Conservation (phyloP, 1,140 invertebrate genomes). For the Lasaia peninsularis region DNA sequence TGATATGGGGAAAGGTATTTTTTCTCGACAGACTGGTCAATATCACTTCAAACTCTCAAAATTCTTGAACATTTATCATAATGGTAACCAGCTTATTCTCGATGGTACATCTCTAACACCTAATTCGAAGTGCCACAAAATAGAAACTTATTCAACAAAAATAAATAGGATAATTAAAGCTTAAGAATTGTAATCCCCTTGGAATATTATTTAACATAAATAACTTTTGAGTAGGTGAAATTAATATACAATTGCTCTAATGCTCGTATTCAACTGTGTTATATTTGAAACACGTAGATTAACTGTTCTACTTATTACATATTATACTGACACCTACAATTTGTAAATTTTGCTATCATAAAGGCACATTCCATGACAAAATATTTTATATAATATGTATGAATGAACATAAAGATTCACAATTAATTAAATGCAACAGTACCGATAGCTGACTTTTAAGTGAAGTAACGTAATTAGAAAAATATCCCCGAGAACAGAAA, state of each 20-base stretch:
- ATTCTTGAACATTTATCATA: background rate
- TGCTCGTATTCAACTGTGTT: background rate
- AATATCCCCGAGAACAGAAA: background rate
- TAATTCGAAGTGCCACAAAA: constrained; percentile 9
- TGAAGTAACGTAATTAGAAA: too few relatives aligned
- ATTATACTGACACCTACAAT: background rate
- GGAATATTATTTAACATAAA: constrained; percentile 10
- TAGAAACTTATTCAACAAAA: constrained; percentile 20
- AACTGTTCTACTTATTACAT: constrained; percentile 5
- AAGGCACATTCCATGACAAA: background rate
- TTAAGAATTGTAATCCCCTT: constrained; percentile 14
- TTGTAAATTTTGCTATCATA: background rate
- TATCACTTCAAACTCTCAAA: background rate
- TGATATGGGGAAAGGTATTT: too few relatives aligned
- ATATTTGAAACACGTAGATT: constrained; percentile 7
- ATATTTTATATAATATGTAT: background rate
- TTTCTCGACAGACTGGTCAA: background rate
- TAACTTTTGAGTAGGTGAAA: constrained; percentile 6
- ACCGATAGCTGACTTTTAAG: background rate
- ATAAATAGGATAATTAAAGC: constrained; percentile 21
- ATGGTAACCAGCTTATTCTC: constrained; percentile 1
- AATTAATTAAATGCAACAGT: too few relatives aligned
- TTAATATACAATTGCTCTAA: constrained; percentile 1
- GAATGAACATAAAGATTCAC: too few relatives aligned
- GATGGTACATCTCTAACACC: background rate